phyloP scores from a whole-genome alignment of 2,888 invertebrate genomes.

The Leucophenga maculata region DNA sequence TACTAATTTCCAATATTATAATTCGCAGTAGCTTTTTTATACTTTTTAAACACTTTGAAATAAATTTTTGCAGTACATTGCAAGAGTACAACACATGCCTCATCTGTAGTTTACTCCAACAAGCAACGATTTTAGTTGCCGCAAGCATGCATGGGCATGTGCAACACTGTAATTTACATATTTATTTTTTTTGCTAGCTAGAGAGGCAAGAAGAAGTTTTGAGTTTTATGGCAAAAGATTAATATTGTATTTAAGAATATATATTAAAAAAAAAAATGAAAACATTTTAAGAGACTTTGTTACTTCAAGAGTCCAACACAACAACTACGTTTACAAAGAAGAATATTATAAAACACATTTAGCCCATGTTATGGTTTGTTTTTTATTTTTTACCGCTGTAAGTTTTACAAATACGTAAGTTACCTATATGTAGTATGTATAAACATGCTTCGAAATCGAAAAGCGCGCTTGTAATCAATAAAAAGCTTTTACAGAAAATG shows the following conservation, averaged over 20 bases:
- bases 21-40: no score
- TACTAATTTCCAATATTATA: neutral
- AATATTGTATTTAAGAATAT: no score
- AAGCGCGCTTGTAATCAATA: conserved; percentile 17
- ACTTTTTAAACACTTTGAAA: neutral
- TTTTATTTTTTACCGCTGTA: neutral
- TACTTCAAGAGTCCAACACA: neutral
- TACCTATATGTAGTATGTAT: neutral
- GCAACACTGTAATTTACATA: no score
- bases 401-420: neutral
- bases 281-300: no score
- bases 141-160: conserved; percentile 44
- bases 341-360: neutral
- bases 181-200: no score
- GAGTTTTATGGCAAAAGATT: no score
- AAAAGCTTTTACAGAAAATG: conserved; percentile 12
- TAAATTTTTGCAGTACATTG: neutral
- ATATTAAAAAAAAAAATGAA: no score
- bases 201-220: no score
- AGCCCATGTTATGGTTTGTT: neutral
- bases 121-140: neutral
- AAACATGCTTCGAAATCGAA: conserved; percentile 2
- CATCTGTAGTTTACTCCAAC: neutral
- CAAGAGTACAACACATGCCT: neutral
- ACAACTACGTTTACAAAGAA: neutral